These are phyloP conservation scores for Drosophila melanosoma DNA, from an alignment of 2,888 invertebrate genomes.

Conservation along the genomic window DNA sequence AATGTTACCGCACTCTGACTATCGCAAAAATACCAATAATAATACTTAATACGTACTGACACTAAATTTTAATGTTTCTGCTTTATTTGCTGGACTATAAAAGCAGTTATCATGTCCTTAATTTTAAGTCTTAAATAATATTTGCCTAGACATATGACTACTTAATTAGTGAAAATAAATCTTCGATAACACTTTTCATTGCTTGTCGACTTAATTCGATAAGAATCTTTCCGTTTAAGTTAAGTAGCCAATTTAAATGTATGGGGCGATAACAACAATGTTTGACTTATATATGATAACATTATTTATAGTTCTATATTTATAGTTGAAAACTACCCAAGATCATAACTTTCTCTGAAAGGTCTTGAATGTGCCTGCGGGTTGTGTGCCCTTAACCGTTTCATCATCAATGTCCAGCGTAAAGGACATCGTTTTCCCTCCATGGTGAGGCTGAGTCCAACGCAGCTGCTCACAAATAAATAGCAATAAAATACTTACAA, in stretches of 20 bases:
- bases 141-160: not conserved
- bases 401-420: slow-evolving; percentile 86
- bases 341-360: slow-evolving; percentile 86
- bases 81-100: not conserved
- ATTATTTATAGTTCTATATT: not conserved
- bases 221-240: not conserved
- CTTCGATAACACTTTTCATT: not conserved
- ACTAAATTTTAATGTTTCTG: rapidly evolving
- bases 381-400: slow-evolving; percentile 46
- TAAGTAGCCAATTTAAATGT: not conserved
- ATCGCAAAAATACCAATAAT: slow-evolving; percentile 15
- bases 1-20: slow-evolving; percentile 33
- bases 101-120: not conserved
- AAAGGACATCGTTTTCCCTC: slow-evolving; percentile 87
- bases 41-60: not conserved
- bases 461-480: slow-evolving; percentile 24
- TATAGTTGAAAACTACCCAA: not conserved
- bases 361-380: slow-evolving; percentile 88
- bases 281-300: not conserved
- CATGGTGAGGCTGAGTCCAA: slow-evolving; percentile 87
- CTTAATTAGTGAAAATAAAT: not conserved
- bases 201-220: not conserved
- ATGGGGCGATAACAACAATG: not conserved
- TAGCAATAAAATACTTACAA: not conserved
- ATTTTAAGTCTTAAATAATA: not conserved